Conservation (phyloP, 2,888 invertebrate genomes). For the Eilema caniola region DNA sequence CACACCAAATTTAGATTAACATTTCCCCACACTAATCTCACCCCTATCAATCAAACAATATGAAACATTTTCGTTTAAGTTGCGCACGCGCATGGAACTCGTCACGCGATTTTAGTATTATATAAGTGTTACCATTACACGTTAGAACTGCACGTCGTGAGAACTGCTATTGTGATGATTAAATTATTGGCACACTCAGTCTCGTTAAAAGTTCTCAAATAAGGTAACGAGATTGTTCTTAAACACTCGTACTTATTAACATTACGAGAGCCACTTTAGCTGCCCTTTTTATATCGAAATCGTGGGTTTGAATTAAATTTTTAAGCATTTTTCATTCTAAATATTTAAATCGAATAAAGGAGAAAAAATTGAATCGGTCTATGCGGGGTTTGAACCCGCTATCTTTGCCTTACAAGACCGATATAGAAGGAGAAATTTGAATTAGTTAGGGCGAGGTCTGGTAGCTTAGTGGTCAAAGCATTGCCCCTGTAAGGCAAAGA, state of each 20-base stretch:
- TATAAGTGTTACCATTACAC: slow-evolving; percentile 53
- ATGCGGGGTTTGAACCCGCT: too few relatives aligned
- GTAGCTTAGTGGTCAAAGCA: too few relatives aligned
- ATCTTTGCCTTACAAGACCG: too few relatives aligned
- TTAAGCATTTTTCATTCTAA: too few relatives aligned
- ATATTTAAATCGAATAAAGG: too few relatives aligned
- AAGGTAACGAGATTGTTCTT: slow-evolving; percentile 37
- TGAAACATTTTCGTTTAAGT: slow-evolving; percentile 21
- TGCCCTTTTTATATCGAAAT: not conserved
- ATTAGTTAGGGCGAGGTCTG: too few relatives aligned
- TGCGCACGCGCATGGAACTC: slow-evolving; percentile 21
- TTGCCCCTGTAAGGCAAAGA: too few relatives aligned
- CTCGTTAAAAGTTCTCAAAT: slow-evolving; percentile 31
- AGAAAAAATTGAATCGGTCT: too few relatives aligned
- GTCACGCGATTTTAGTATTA: slow-evolving; percentile 51
- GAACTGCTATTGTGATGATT: slow-evolving; percentile 48
- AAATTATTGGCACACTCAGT: slow-evolving; percentile 36
- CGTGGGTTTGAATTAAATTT: too few relatives aligned
- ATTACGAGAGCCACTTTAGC: not conserved
- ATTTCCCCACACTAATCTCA: slow-evolving; percentile 32
- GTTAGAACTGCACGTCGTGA: slow-evolving; percentile 48
- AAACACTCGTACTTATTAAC: slow-evolving; percentile 1
- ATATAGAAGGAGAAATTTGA: too few relatives aligned
- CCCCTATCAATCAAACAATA: slow-evolving; percentile 35
- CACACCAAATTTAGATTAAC: slow-evolving; percentile 39